Conservation (phyloP, 2,113 vertebrate genomes). For the Catharus minimus region DNA sequence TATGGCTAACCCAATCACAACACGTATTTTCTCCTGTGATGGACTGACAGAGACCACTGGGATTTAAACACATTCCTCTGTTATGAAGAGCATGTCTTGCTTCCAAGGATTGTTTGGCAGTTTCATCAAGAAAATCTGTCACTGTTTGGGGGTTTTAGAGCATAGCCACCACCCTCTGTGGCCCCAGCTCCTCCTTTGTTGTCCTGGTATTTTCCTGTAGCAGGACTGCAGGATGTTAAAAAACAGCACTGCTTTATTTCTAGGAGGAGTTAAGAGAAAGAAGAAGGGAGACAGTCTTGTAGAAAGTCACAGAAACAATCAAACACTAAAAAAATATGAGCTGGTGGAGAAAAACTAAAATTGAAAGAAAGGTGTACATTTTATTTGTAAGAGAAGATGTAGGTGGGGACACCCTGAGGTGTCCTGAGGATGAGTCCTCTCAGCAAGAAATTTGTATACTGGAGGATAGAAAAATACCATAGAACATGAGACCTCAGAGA, state of each 20-base stretch:
- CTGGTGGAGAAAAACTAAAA: neutral
- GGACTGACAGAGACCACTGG: neutral
- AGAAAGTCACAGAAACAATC: neutral
- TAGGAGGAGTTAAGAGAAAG: neutral
- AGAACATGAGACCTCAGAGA: neutral
- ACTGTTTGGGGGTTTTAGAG: neutral
- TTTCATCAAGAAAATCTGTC: neutral
- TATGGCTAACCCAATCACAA: neutral
- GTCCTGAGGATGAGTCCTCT: neutral
- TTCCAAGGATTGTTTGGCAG: neutral
- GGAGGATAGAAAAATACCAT: neutral
- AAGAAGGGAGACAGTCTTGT: neutral
- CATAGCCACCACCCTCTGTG: neutral
- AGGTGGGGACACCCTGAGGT: neutral
- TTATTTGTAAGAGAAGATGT: neutral
- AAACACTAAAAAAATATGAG: neutral
- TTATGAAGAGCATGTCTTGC: neutral
- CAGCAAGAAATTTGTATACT: neutral
- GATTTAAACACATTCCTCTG: neutral
- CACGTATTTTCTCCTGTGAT: neutral
- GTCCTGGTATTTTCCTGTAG: neutral
- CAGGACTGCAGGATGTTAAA: neutral
- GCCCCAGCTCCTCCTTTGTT: neutral
- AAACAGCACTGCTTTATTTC: neutral
- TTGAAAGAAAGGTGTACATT: neutral